These are phyloP conservation scores for Amblyornis subalaris DNA, from an alignment of 2,113 vertebrate genomes.

Conservation along the genomic window DNA sequence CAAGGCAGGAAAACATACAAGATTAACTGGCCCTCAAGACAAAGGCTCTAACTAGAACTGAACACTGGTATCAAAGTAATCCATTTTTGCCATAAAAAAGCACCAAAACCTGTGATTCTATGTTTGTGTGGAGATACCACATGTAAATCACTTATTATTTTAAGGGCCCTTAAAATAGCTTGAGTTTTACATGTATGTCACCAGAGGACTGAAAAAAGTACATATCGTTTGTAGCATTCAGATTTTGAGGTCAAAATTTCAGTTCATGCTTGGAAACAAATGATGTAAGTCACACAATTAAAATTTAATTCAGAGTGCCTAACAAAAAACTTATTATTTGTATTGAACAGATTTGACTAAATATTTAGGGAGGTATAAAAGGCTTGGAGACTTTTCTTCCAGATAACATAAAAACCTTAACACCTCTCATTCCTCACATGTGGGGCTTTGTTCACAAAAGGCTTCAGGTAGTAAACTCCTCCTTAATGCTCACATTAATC, in stretches of 20 bases:
- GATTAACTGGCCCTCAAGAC: slow-evolving; percentile 60
- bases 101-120: neutral
- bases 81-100: neutral
- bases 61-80: slow-evolving; percentile 40
- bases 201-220: neutral
- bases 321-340: neutral
- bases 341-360: neutral
- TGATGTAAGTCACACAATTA: neutral
- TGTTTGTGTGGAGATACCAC: neutral
- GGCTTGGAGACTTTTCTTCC: neutral
- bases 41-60: slow-evolving; percentile 40
- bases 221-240: neutral
- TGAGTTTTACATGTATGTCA: neutral
- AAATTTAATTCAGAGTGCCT: neutral
- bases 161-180: neutral
- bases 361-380: neutral
- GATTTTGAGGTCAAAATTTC: neutral
- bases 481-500: neutral
- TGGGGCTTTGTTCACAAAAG: neutral
- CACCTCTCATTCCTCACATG: fast-evolving
- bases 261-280: neutral
- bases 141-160: slow-evolving; percentile 21
- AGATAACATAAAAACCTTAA: neutral
- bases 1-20: slow-evolving; percentile 46
- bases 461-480: neutral